Conservation (phyloP, 1,140 invertebrate species). For the Drosophila sproati region DNA sequence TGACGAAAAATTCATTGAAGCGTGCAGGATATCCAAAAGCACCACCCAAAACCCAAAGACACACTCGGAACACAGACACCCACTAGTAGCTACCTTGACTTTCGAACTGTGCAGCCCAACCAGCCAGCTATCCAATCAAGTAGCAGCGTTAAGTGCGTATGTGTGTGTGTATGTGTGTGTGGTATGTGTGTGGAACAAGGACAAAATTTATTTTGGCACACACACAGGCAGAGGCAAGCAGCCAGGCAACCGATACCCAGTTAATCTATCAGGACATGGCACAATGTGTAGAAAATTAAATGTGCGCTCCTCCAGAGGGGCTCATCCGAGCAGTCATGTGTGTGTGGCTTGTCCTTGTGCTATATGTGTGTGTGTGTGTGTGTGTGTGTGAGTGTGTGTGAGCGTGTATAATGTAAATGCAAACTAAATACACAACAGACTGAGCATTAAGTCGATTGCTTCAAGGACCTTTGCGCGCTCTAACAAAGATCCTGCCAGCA, state of each 20-base stretch:
- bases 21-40: slow-evolving; percentile 40
- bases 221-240: background rate
- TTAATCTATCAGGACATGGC: slow-evolving; percentile 74
- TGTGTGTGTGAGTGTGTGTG: slow-evolving; percentile 26
- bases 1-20: slow-evolving; percentile 80
- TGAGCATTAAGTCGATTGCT: slow-evolving; percentile 81
- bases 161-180: background rate
- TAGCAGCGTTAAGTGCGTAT: background rate
- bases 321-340: slow-evolving; percentile 30
- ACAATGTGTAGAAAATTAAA: slow-evolving; percentile 76
- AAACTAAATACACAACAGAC: slow-evolving; percentile 79
- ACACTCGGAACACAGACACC: too few relatives aligned
- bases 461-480: slow-evolving; percentile 67
- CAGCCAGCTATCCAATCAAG: slow-evolving; percentile 59
- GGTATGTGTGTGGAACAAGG: slow-evolving; percentile 16
- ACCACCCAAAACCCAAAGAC: background rate
- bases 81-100: slow-evolving; percentile 65
- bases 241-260: slow-evolving; percentile 49
- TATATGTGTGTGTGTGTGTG: background rate
- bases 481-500: slow-evolving; percentile 15
- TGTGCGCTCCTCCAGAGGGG: slow-evolving; percentile 30
- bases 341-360: slow-evolving; percentile 39
- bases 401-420: slow-evolving; percentile 72
- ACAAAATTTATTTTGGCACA: slow-evolving; percentile 34
- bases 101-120: slow-evolving; percentile 49